Conservation (phyloP, 2,113 vertebrate species). For the Grus americana region DNA sequence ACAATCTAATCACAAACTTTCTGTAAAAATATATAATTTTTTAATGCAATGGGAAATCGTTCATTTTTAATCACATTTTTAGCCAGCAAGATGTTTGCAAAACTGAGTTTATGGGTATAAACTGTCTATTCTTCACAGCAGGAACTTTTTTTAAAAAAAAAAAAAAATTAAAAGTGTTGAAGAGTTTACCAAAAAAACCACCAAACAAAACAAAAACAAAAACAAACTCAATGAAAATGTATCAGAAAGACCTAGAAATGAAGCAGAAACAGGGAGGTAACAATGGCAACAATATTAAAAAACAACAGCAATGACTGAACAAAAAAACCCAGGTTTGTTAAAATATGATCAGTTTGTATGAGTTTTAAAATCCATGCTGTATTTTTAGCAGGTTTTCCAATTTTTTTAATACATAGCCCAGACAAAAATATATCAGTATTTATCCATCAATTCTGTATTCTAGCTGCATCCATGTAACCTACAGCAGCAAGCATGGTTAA, state of each 20-base stretch:
- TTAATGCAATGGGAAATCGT: background rate
- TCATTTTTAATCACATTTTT: background rate
- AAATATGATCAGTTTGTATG: background rate
- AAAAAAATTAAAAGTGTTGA: background rate
- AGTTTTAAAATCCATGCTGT: background rate
- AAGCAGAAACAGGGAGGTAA: background rate
- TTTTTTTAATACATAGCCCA: background rate
- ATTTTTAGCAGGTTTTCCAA: background rate
- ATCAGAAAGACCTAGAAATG: background rate
- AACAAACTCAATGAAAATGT: background rate
- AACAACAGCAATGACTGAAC: no score
- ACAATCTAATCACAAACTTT: accelerated
- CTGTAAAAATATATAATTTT: background rate
- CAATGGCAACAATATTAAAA: accelerated
- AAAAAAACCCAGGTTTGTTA: background rate
- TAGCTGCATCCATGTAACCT: background rate
- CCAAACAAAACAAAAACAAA: background rate
- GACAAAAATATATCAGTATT: background rate
- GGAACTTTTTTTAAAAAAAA: background rate
- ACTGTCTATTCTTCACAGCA: background rate
- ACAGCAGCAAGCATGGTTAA: background rate
- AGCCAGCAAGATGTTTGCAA: background rate
- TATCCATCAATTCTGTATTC: background rate
- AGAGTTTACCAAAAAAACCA: background rate
- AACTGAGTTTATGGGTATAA: background rate